Evolutionary conservation across 2,113 vertebrate genomes (phyloP).

Genomic region (Etheostoma cragini): DNA sequence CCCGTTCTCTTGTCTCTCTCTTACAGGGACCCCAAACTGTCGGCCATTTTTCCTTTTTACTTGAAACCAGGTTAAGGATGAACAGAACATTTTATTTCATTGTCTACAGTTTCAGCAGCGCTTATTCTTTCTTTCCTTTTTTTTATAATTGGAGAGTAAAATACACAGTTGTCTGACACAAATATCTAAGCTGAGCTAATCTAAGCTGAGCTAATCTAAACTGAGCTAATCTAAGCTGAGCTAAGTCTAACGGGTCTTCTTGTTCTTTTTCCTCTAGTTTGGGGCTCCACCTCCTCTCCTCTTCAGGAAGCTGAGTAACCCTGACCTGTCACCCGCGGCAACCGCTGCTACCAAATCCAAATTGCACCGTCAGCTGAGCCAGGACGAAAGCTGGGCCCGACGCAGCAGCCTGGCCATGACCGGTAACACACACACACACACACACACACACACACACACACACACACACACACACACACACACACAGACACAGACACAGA

Average conservation of each 20-base stretch:
- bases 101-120: too few species aligned
- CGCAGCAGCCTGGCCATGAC: constrained; percentile 92
- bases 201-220: background rate
- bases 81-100: background rate
- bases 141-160: background rate
- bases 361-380: constrained; percentile 93
- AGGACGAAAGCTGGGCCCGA: constrained; percentile 91
- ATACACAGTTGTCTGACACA: background rate
- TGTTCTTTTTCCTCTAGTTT: constrained; percentile 56
- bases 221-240: too few species aligned
- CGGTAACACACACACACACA: constrained; percentile 77
- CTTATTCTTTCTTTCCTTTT: background rate
- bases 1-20: background rate
- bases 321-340: constrained; percentile 91
- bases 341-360: constrained; percentile 87
- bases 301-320: constrained; percentile 96
- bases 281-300: constrained; percentile 87
- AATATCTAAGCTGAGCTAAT: background rate
- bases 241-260: background rate
- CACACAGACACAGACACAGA: too few species aligned
- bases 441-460: background rate
- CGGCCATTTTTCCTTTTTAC: background rate
- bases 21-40: background rate
- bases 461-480: background rate
- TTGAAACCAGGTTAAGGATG: background rate